Base-by-base conservation (phyloP, 1,140 invertebrate genomes). In the Drosophila malerkotliana region DNA sequence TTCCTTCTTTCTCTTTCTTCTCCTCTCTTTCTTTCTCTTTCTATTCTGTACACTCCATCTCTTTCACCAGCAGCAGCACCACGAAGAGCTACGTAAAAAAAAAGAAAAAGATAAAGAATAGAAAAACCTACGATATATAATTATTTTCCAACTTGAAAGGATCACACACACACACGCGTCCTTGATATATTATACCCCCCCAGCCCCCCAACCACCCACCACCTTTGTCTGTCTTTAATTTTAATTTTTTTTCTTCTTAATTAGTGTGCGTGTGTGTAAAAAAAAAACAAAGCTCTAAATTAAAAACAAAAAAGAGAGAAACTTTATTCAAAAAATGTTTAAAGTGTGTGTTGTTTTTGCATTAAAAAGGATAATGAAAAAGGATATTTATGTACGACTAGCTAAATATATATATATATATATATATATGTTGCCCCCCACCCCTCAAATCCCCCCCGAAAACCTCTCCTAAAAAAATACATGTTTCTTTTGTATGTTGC, bases 361-460 rank as follows among this genome's bases (percentile, higher is more conserved):
- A 24, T 34, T 53, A 24, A 24, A 61, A 57, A 58, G 41, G 37
- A 61, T 62, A 41, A 58, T 4, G 41, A 69, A 57, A 3, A 3
- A 21, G 21, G 21, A 21, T 21, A 69, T 84, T 73, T 68, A 77
- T 85, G 62, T 84, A 80, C 72, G 56, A 80, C 47, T 85, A 85
- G 80, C 60, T 63, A 84, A 79, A 72, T 75, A 79, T 83, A 68
- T 63, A 63, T 63, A 60, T 60, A 77, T 57, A 64, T 68, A 53
- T 76, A 68, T 56, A 37, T 37, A 37, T 37, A 47, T 47, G 7
- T 47, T 7, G 7, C 44, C 28, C 44, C 9, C 12, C 6, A 3
- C 14, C 14, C 55, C 30, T 12, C 32, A 3, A 49, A 24, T n/a
- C 45, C 28, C 24, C 15, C 2, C 44, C 18, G 18, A 30, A 32